Evolutionary conservation across 2,113 vertebrate species (phyloP).

Genomic region (Alexandromys fortis): DNA sequence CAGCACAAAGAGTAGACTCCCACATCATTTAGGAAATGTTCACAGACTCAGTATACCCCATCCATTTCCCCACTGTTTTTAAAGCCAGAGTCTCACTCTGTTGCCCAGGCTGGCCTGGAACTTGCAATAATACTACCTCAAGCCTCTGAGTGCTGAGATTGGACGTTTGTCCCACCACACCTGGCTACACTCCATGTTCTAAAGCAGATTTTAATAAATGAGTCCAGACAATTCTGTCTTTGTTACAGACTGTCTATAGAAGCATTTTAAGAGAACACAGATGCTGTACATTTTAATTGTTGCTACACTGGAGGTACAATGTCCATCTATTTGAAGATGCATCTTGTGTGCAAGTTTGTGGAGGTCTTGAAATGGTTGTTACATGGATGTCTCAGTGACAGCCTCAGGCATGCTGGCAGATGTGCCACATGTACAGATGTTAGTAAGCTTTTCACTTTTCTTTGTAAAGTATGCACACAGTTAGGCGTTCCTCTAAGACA

Average conservation of each 20-base stretch:
- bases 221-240: conserved; percentile 60
- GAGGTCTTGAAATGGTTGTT: conserved; percentile 65
- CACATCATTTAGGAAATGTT: neutral
- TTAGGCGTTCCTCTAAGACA: conserved; percentile 83
- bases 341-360: neutral
- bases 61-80: neutral
- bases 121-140: neutral
- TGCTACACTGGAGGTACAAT: conserved; percentile 47
- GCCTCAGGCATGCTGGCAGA: conserved; percentile 85
- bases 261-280: conserved; percentile 33
- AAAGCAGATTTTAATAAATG: neutral
- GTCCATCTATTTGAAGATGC: neutral
- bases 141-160: neutral
- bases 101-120: neutral
- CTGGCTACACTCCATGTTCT: neutral
- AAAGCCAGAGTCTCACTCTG: neutral
- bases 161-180: too few relatives aligned
- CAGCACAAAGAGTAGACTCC: too few relatives aligned
- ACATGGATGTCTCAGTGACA: conserved; percentile 69
- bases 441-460: conserved; percentile 76
- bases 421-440: conserved; percentile 79
- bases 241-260: conserved; percentile 19
- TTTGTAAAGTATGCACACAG: conserved; percentile 74
- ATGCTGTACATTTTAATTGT: conserved; percentile 31
- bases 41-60: neutral